Evolutionary conservation across 2,797 vertebrate genomes (phyloP), one percentile per base, ranked within the genome.

Genomic region (Synanceia verrucosa): DNA sequence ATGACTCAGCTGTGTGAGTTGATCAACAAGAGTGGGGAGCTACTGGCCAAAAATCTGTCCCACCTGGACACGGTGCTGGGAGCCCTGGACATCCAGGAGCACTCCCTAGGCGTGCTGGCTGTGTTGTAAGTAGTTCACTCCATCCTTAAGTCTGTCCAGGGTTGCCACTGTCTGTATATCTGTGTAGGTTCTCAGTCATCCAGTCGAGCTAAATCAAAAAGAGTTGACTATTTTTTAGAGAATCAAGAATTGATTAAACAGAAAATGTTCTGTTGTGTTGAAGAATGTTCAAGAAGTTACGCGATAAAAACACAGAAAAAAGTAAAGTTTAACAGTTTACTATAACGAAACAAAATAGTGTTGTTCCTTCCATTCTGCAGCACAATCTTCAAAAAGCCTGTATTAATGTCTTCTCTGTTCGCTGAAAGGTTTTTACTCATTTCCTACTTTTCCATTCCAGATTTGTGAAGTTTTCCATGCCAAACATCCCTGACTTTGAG

Each of bases 381-480:
- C 16, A 9, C 6, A 9, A 26, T 52, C 31, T 13, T 23, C 3
- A 14, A 29, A 21, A n/a, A n/a, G n/a, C 3, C 34, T 41, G 4
- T 11, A 6, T 44, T 26, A 10, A 29, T 2, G 10, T 55, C 12
- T 47, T 11, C 1, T 24, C 31, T 19, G 52, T 39, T 19, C 9
- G 13, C 26, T 10, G 18, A 14, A 4, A 28, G 19, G 1, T 16
- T 19, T 76, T 50, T 18, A 1, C 31, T 51, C 26, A 65, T 28
- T 13, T 55, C 9, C 44, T 31, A 0, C 33, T 71, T 2, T 51
- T 34, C 71, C 18, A 2, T 52, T 81, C 2, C 83, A 99, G 98
- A 94, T 99, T 99, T 92, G 98, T 99, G 90, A 99, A 99, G 95
- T 99, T 99, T 93, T 99, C 98, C 89, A 99, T 99, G 98, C 98